Evolutionary conservation across 1,140 invertebrate species (phyloP).

Genomic region (Tetramorium simillimum): DNA sequence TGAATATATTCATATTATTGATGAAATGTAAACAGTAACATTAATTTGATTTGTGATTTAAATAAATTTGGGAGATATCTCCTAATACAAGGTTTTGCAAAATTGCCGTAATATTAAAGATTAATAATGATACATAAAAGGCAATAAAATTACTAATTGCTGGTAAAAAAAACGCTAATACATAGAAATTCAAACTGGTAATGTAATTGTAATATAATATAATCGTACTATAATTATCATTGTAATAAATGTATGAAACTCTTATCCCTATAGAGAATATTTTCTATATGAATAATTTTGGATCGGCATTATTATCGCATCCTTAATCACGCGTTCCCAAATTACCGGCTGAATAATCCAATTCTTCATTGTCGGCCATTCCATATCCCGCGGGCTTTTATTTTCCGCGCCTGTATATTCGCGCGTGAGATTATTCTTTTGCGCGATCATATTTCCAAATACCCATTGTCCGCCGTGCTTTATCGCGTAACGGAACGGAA

Average conservation of each 20-base stretch:
- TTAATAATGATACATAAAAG: neutral
- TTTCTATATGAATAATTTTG: slow-evolving; percentile 7
- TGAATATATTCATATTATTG: neutral
- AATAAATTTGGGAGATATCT: neutral
- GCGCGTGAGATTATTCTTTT: slow-evolving; percentile 18
- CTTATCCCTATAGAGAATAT: neutral
- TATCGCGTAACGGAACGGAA: neutral
- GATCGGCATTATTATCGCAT: slow-evolving; percentile 23
- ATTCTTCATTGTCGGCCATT: slow-evolving; percentile 27
- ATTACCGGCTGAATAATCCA: slow-evolving; percentile 47
- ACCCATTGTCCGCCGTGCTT: neutral
- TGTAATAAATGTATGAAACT: neutral
- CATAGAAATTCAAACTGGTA: neutral
- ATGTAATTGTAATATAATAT: neutral
- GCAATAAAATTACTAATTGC: neutral
- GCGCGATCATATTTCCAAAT: slow-evolving; percentile 39
- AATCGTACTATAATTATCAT: neutral
- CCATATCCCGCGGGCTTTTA: slow-evolving; percentile 39
- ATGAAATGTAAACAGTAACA: neutral
- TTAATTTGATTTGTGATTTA: neutral
- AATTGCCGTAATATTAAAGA: neutral
- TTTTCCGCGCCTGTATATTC: slow-evolving; percentile 11
- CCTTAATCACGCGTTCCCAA: slow-evolving; percentile 29
- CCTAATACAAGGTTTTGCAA: neutral
- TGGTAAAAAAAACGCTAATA: neutral